These are phyloP conservation scores for Arrhopalites spinosus DNA, from an alignment of 2,888 invertebrate species.

Conservation along the genomic window DNA sequence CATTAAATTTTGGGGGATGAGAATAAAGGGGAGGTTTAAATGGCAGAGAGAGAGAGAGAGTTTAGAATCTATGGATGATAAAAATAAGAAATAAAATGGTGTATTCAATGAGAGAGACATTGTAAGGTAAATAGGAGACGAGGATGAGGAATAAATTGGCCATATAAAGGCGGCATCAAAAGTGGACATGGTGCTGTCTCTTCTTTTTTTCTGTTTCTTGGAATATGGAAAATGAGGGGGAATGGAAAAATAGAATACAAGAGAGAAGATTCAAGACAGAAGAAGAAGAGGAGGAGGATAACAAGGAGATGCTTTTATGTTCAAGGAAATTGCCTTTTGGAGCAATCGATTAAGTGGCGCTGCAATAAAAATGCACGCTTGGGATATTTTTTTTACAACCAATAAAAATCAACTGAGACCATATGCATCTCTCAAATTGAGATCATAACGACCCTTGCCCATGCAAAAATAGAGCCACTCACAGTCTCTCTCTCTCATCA, in stretches of 20 bases:
- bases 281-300: slow-evolving; percentile 1
- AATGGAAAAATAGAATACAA: neutral
- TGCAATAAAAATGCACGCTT: slow-evolving; percentile 42
- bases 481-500: neutral
- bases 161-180: neutral
- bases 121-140: neutral
- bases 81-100: neutral
- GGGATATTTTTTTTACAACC: slow-evolving; percentile 44
- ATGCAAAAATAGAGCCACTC: neutral
- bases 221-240: neutral
- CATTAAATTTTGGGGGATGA: too few species aligned
- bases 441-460: slow-evolving; percentile 1
- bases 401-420: slow-evolving; percentile 41
- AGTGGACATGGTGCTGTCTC: neutral
- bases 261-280: neutral
- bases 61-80: too few species aligned
- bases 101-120: neutral
- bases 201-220: too few species aligned
- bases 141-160: slow-evolving; percentile 2
- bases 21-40: too few species aligned
- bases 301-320: slow-evolving; percentile 29
- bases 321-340: slow-evolving; percentile 39
- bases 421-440: slow-evolving; percentile 29
- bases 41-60: too few species aligned
- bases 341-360: slow-evolving; percentile 45